A percentile compares a stretch with the other conserved stretches of the same genome.
These are phyloP conservation scores for Synergus gifuensis DNA, from an alignment of 2,888 invertebrate species.

Conservation along the genomic window DNA sequence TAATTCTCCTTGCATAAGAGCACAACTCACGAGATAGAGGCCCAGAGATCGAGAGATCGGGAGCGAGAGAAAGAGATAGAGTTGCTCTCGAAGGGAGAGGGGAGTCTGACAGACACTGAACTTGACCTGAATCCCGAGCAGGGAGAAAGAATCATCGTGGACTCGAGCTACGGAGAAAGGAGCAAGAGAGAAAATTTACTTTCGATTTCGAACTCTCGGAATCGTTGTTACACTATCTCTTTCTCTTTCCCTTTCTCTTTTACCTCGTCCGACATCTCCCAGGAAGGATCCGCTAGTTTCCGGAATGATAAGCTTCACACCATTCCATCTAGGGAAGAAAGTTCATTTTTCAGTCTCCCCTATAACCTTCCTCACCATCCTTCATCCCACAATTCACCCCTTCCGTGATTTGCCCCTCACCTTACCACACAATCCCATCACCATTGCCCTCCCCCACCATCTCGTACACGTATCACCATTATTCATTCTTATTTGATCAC, in stretches of 20 bases:
- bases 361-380: too few species aligned
- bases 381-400: too few species aligned
- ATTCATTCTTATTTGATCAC: too few species aligned
- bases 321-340: background rate
- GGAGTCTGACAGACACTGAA: constrained; percentile 53
- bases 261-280: background rate
- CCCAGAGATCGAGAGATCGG: constrained; percentile 49
- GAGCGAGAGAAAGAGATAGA: constrained; percentile 65
- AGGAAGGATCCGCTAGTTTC: constrained; percentile 35
- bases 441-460: too few species aligned
- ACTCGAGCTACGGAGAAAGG: constrained; percentile 59
- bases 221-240: constrained; percentile 62
- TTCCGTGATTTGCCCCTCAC: too few species aligned
- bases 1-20: constrained; percentile 64
- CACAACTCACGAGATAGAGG: constrained; percentile 43
- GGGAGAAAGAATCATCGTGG: constrained; percentile 56
- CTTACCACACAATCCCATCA: too few species aligned
- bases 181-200: constrained; percentile 66
- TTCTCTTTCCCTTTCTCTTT: constrained; percentile 49
- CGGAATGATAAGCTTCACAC: constrained; percentile 11
- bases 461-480: too few species aligned
- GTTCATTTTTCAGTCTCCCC: background rate
- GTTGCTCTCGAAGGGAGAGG: constrained; percentile 65
- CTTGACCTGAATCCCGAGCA: constrained; percentile 57
- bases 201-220: constrained; percentile 69